Evolutionary conservation across 2,888 invertebrate species (phyloP), one percentile per base, ranked within the genome.

Genomic region (Rhogogaster chlorosoma): DNA sequence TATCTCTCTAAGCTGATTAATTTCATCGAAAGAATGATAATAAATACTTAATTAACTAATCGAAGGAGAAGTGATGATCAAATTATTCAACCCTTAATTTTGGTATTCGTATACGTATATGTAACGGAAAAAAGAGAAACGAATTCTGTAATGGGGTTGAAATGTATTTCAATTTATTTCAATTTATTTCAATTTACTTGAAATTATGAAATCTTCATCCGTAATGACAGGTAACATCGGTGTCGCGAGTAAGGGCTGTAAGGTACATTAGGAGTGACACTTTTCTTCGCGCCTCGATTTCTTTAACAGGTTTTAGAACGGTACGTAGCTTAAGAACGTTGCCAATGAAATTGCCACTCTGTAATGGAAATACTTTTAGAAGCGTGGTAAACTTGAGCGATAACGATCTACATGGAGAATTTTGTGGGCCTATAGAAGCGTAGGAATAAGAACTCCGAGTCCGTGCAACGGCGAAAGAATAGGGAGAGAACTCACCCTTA

Each of bases 361-460:
- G 78, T 83, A 67, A 83, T 70, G 67, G 67, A 70, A 83, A 83
- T 67, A 83, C 83, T 83, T 83, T 49, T n/a, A 70, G 45, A 45
- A 83, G n/a, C 67, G 83, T n/a, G 67, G 45, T 32, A 32, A 83
- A 67, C 42, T 70, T 70, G 67, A 67, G 61, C 83, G 83, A 67
- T 67, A 67, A 83, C 83, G 83, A 83, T 83, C 83, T 38, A 83
- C 83, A 67, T 49, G 32, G 67, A 18, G 29, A 83, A 70, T 83
- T 67, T 83, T 45, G 83, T 67, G 64, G 29, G 36, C 67, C 57
- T 67, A n/a, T 2, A n/a, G n/a, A 70, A 80, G 29, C 77, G 29
- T 49, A 12, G 26, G n/a, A 82, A 83, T 83, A 83, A 15, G 18
- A 49, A 70, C n/a, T 9, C 42, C 15, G 71, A 71, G 15, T 71